Conservation (phyloP, 2,113 vertebrate genomes). For the Centropus bengalensis region DNA sequence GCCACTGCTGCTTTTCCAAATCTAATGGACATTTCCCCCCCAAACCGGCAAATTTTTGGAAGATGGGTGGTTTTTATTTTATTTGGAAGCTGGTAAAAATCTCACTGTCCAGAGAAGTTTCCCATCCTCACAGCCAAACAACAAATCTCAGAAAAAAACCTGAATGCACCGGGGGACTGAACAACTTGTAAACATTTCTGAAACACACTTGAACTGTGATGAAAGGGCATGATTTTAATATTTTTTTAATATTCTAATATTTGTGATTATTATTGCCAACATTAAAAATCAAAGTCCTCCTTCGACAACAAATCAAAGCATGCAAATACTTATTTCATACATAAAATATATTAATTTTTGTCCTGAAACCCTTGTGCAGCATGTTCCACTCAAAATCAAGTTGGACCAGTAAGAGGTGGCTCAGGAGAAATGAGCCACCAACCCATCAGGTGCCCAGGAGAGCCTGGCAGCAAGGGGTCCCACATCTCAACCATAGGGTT, state of each 20-base stretch:
- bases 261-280: background rate
- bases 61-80: background rate
- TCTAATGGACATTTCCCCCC: background rate
- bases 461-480: background rate
- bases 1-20: background rate
- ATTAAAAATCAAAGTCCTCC: background rate
- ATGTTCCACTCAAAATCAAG: background rate
- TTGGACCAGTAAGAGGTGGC: background rate
- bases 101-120: background rate
- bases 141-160: background rate
- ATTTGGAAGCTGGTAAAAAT: background rate
- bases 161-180: background rate
- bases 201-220: background rate
- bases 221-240: background rate
- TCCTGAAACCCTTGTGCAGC: background rate
- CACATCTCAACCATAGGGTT: background rate
- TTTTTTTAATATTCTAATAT: background rate
- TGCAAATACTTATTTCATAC: background rate
- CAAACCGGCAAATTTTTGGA: background rate
- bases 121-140: background rate
- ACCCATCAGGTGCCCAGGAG: background rate
- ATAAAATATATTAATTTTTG: background rate
- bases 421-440: background rate
- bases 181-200: background rate
- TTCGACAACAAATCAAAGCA: background rate